Evolutionary conservation across 2,113 vertebrate species (phyloP).

Genomic region (Hemiprocne comata): DNA sequence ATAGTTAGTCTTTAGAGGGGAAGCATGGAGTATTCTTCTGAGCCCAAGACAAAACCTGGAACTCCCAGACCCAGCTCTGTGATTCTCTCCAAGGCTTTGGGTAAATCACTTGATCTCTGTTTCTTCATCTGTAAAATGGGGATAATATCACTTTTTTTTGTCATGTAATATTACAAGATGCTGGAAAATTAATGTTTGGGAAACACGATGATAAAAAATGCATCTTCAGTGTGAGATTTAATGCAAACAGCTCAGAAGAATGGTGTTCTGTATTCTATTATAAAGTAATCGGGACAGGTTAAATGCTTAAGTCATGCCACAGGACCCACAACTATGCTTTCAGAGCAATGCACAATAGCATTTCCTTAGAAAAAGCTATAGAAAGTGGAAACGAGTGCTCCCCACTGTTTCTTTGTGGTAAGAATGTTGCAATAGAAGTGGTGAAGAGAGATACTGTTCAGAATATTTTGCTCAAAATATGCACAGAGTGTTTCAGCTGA

Average conservation of each 20-base stretch:
- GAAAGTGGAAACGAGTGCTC: neutral
- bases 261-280: neutral
- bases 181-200: constrained; percentile 18
- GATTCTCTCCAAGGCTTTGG: neutral
- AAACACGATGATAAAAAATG: neutral
- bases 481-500: neutral
- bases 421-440: neutral
- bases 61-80: neutral
- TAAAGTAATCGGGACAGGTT: constrained; percentile 13
- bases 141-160: neutral
- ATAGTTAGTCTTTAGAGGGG: neutral
- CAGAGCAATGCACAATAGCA: neutral
- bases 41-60: neutral
- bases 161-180: neutral
- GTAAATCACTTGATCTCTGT: neutral
- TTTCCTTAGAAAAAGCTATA: neutral
- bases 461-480: neutral
- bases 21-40: neutral
- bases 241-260: neutral
- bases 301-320: neutral
- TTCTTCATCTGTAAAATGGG: constrained; percentile 1
- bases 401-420: neutral
- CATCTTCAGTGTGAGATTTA: neutral
- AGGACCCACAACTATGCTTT: constrained; percentile 25
- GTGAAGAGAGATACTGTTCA: neutral